Evolutionary conservation across 2,888 invertebrate species (phyloP).

Genomic region (Drosophila stalkeri): DNA sequence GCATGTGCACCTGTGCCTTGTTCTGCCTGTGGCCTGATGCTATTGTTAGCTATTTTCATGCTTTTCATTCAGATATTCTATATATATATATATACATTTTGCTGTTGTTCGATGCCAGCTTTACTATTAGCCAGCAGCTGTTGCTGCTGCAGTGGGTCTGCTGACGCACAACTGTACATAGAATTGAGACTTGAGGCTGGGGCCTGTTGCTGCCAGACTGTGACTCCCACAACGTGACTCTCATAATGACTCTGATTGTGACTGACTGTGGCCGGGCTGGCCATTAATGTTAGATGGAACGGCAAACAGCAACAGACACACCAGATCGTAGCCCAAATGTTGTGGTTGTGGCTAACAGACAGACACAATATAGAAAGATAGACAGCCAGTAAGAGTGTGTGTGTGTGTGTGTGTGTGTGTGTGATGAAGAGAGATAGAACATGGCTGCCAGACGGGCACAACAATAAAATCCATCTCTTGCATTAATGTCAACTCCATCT

Average conservation of each 20-base stretch:
- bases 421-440: background rate
- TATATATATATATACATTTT: constrained; percentile 52
- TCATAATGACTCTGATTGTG: background rate
- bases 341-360: constrained; percentile 46
- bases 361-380: constrained; percentile 12
- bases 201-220: background rate
- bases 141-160: background rate
- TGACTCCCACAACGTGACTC: constrained; percentile 2
- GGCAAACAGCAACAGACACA: constrained; percentile 33
- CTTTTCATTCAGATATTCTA: constrained; percentile 41
- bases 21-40: constrained; percentile 13
- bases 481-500: background rate
- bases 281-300: constrained; percentile 46
- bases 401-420: background rate
- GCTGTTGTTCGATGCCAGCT: constrained; percentile 36
- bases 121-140: constrained; percentile 53
- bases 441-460: background rate
- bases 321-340: constrained; percentile 44
- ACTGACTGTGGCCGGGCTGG: constrained; percentile 13
- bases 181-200: constrained; percentile 1
- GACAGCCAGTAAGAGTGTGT: background rate
- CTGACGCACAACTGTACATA: background rate
- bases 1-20: constrained; percentile 13
- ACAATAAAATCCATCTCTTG: background rate
- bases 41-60: constrained; percentile 17